Evolutionary conservation across 92 coral and sea anemone species (phyloP), one percentile per base, ranked within the genome.

Genomic region (Pocillopora grandis): DNA sequence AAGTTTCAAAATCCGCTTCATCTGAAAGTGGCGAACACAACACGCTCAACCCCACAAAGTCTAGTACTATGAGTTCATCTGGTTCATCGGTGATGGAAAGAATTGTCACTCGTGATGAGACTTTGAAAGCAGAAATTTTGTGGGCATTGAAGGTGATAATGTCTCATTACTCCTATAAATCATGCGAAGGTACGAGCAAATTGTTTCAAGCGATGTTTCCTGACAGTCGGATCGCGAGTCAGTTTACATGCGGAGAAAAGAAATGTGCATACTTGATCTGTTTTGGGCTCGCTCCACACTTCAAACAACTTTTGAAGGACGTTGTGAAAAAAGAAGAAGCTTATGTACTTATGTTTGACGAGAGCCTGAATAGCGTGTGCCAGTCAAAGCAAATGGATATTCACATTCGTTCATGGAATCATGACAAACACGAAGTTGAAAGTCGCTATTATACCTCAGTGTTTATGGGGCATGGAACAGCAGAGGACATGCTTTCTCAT

Each of bases 381-480:
- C 88, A 90, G 86, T 69, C 73, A 69, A 83, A 90, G 80, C 88
- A 90, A 78, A 78, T 76, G 84, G 93, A 90, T 87, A 58, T 90
- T 78, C 80, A 81, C 86, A 69, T 90, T 82, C 69, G 80, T 61
- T 76, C 80, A 56, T 90, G 82, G 90, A 75, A 87, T 71, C 76
- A 81, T 2, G 87, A 90, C 77, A 87, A 81, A 82, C 85, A 87
- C 76, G 33, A 86, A 11, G 90, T 90, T 82, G 85, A 60, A 82
- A 74, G 81, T 70, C 66, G 90, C 75, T 87, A 87, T 70, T 87
- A 68, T 87, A 86, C 73, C 76, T 71, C 90, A 66, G 77, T 68
- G 68, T 90, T 90, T 78, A 87, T 90, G 77, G 88, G 86, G 17
- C 88, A 87, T 78, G 90, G 87, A 19, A 87, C 90, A 81, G 93